Percentiles rank a stretch among this genome's conserved stretches.
Evolutionary conservation across 92 coral and sea anemone genomes (phyloP).

Genomic region (Plumapathes pennacea): DNA sequence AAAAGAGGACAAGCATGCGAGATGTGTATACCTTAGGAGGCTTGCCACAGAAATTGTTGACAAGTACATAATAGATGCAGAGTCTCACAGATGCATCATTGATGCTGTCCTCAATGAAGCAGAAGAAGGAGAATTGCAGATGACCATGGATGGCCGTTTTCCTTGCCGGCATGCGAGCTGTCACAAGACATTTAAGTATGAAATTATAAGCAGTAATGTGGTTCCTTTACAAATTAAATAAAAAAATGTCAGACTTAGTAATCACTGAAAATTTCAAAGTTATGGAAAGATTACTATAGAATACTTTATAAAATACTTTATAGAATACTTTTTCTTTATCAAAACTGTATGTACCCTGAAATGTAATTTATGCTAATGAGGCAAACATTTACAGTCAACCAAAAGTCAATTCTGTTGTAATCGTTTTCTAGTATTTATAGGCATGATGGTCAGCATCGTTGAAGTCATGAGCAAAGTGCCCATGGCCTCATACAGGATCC

Average conservation of each 20-base stretch:
- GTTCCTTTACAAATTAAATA: no score
- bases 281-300: no score
- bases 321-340: no score
- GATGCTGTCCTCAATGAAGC: conserved; percentile 14
- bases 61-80: conserved; percentile 12
- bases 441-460: conserved; percentile 18
- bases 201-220: no score
- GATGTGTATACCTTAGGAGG: conserved; percentile 1
- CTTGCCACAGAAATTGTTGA: conserved; percentile 17
- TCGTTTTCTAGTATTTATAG: conserved; percentile 13
- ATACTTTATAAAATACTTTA: no score
- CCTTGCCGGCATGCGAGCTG: conserved; percentile 23
- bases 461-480: conserved; percentile 7
- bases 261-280: no score
- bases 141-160: conserved; percentile 50
- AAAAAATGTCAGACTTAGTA: no score
- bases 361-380: no score
- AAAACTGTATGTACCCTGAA: no score
- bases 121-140: conserved; percentile 1
- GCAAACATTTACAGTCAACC: no score
- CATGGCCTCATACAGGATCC: conserved; percentile 9
- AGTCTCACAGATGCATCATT: conserved; percentile 5
- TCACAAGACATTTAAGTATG: conserved; percentile 18
- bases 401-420: no score
- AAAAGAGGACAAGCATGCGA: background rate